Evolutionary conservation across 2,113 vertebrate species (phyloP).

Genomic region (Pimephales promelas): DNA sequence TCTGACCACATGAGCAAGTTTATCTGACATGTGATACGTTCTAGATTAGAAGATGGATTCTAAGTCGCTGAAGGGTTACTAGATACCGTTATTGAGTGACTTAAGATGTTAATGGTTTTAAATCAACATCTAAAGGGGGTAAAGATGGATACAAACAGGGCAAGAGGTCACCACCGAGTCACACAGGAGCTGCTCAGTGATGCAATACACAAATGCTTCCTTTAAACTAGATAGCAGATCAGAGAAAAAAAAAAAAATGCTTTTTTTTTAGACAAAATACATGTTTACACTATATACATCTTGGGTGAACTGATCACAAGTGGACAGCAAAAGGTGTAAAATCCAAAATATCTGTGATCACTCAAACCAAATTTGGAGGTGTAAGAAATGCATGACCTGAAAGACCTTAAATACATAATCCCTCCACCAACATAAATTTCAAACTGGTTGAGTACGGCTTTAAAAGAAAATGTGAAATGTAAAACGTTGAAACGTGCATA

Average conservation of each 20-base stretch:
- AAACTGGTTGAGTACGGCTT: too few relatives aligned
- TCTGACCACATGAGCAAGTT: conserved; percentile 17
- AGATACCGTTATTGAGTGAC: conserved; percentile 9
- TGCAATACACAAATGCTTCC: background rate
- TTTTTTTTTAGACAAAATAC: too few relatives aligned
- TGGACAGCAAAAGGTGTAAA: background rate
- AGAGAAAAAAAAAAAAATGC: background rate
- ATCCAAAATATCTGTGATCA: too few relatives aligned
- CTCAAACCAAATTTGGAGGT: too few relatives aligned
- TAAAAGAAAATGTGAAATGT: too few relatives aligned
- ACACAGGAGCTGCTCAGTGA: conserved; percentile 4
- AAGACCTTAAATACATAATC: too few relatives aligned
- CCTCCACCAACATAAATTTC: too few relatives aligned
- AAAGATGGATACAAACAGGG: conserved; percentile 1
- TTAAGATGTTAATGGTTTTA: conserved; percentile 3
- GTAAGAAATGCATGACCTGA: too few relatives aligned
- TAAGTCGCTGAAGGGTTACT: background rate
- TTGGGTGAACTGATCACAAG: background rate
- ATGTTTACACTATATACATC: background rate
- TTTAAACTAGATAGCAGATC: background rate
- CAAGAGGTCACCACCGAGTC: conserved; percentile 7
- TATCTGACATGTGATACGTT: background rate
- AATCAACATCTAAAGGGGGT: conserved; percentile 4
- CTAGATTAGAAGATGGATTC: background rate
- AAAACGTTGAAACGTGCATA: too few relatives aligned